These are phyloP conservation scores for Glaucidium brasilianum DNA, from an alignment of 2,113 vertebrate genomes.

Conservation along the genomic window DNA sequence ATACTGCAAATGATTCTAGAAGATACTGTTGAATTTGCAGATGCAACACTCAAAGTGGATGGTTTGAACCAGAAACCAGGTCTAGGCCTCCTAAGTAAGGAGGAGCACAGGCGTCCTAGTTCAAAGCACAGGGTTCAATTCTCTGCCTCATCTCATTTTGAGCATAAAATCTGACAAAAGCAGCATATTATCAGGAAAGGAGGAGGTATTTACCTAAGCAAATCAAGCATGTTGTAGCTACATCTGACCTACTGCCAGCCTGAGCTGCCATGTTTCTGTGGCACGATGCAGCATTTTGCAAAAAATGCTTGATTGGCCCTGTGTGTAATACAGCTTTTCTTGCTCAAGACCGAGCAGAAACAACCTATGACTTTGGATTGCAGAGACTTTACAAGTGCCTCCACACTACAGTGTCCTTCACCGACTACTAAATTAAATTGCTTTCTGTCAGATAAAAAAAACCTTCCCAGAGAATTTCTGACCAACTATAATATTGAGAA, in stretches of 20 bases:
- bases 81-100: not conserved
- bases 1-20: not conserved
- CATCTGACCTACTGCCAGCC: not conserved
- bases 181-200: not conserved
- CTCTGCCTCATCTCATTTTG: not conserved
- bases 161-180: not conserved
- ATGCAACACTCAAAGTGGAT: fast-evolving
- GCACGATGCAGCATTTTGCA: not conserved
- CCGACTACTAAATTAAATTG: not conserved
- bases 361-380: not conserved
- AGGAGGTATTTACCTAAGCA: not conserved
- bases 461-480: not conserved
- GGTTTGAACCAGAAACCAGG: not conserved
- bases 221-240: not conserved
- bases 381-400: not conserved
- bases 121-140: not conserved
- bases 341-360: not conserved
- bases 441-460: not conserved
- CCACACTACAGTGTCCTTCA: not conserved
- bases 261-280: not conserved
- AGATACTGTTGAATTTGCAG: not conserved
- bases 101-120: fast-evolving
- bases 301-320: not conserved
- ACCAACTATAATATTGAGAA: not conserved
- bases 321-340: not conserved